Percentiles rank a stretch among this genome's conserved stretches.
phyloP scores from a whole-genome alignment of 35 echinoderm and acorn worm species.

The Hemicentrotus pulcherrimus region DNA sequence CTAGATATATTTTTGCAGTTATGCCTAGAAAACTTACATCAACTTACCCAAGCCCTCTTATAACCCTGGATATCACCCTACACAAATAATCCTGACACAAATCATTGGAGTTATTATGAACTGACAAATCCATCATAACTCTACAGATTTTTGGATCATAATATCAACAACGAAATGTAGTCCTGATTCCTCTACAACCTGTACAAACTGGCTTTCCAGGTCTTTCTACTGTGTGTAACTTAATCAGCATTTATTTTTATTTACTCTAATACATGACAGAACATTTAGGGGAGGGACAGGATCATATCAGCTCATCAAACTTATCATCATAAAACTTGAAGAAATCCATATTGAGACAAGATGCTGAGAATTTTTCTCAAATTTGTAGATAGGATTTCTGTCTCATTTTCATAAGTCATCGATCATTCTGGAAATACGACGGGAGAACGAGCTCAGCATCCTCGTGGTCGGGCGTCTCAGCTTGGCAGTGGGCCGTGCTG shows the following conservation, averaged over 20 bases:
- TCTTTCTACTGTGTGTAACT: background rate
- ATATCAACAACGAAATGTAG: no score
- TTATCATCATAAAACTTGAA: background rate
- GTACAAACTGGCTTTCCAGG: background rate
- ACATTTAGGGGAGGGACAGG: background rate
- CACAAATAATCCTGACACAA: no score
- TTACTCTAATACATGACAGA: background rate
- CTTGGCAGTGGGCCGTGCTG: background rate
- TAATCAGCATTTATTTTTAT: background rate
- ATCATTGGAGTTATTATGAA: no score
- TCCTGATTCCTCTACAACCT: background rate
- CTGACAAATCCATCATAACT: no score
- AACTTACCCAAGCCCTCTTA: no score
- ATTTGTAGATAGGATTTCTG: slow-evolving; percentile 36
- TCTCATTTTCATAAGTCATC: slow-evolving; percentile 25
- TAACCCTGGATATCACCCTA: no score
- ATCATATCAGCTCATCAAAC: slow-evolving; percentile 4
- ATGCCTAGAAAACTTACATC: no score
- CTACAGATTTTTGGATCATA: no score
- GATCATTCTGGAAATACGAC: slow-evolving; percentile 8
- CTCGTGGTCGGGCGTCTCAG: background rate
- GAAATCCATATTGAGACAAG: background rate
- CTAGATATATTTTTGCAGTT: no score
- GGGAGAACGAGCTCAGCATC: background rate
- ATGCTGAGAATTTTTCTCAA: background rate